Evolutionary conservation across 2,888 invertebrate genomes (phyloP).

Genomic region (Himalopsyche kuldschensis): DNA sequence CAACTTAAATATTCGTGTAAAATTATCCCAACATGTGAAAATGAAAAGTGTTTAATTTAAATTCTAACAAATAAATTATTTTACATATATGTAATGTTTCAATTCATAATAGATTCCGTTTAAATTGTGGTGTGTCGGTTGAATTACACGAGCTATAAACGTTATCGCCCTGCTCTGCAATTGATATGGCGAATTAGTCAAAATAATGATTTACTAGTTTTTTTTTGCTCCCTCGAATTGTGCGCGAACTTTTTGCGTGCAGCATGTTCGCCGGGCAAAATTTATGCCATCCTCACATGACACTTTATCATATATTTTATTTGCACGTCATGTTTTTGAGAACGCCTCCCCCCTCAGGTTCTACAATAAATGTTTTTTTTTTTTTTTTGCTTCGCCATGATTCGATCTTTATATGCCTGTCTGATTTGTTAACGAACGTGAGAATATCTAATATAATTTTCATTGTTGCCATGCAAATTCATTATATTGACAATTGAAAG

Average conservation of each 20-base stretch:
- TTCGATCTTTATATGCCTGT: background rate
- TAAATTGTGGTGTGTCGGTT: background rate
- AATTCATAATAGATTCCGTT: no score
- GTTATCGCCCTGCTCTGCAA: background rate
- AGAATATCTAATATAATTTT: background rate
- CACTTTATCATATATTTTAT: background rate
- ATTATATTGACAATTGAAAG: background rate
- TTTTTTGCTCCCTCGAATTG: background rate
- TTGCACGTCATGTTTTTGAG: slow-evolving; percentile 11
- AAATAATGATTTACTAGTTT: background rate
- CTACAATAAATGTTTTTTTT: background rate
- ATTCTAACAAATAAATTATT: no score
- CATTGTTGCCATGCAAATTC: background rate
- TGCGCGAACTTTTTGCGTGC: background rate
- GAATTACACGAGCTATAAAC: background rate
- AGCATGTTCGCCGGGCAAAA: background rate
- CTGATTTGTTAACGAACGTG: background rate
- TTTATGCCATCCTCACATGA: background rate
- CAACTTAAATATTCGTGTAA: no score
- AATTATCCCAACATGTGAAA: no score
- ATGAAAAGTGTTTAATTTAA: no score
- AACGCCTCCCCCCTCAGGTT: background rate
- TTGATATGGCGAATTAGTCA: background rate
- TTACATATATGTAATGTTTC: no score
- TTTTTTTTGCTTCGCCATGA: background rate